phyloP scores from a whole-genome alignment of 2,888 invertebrate genomes.

The Lysandra coridon region DNA sequence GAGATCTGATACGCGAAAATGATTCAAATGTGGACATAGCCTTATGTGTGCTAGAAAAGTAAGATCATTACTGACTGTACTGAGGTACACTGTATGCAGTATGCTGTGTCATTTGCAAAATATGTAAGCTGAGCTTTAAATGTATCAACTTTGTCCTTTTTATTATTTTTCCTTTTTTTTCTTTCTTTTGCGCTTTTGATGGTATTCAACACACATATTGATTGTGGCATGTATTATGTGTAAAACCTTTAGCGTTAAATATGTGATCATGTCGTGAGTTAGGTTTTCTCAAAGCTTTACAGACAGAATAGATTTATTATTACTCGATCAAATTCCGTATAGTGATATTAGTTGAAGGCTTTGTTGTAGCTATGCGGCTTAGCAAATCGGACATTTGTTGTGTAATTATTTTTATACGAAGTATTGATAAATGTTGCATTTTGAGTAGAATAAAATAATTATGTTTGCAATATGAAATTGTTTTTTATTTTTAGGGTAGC shows the following conservation, averaged over 20 bases:
- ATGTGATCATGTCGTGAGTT: not conserved
- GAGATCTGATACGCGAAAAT: no score
- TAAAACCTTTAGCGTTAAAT: not conserved
- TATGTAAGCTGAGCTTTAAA: not conserved
- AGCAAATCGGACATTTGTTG: conserved; percentile 67
- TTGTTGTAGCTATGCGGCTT: conserved; percentile 58
- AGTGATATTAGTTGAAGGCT: conserved; percentile 48
- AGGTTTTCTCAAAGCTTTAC: not conserved
- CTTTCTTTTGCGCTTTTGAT: not conserved
- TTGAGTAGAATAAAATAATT: conserved; percentile 69
- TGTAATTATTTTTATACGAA: conserved; percentile 73
- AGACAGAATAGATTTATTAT: conserved; percentile 35
- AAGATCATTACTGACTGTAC: not conserved
- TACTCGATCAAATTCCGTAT: conserved; percentile 38
- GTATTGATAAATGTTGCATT: conserved; percentile 76
- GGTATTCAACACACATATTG: not conserved
- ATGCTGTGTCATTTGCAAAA: not conserved
- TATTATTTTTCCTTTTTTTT: not conserved
- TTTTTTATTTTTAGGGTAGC: conserved; percentile 35
- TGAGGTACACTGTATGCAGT: not conserved
- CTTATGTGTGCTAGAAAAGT: not conserved
- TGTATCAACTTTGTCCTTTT: not conserved
- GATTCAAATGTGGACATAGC: no score
- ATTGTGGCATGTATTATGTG: not conserved
- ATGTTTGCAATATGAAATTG: conserved; percentile 60